Evolutionary conservation across 1,140 invertebrate species (phyloP), one percentile per base, ranked within the genome.

Genomic region (Goniozus legneri): DNA sequence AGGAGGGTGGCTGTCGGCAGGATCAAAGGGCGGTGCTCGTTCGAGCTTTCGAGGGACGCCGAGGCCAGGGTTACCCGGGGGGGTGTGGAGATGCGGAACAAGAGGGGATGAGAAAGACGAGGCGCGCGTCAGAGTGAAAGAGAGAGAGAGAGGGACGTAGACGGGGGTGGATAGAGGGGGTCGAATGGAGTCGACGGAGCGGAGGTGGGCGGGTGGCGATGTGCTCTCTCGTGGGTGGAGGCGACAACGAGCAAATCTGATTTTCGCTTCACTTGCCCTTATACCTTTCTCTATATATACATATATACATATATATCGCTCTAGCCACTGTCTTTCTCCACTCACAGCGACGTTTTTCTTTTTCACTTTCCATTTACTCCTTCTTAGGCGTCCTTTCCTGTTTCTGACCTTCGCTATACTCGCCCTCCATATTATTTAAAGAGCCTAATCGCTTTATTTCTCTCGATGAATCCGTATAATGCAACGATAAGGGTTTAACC

Each of bases 181-280:
- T 50, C 60, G 57, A 59, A 61, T 60, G 58, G 54, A 63, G 54
- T 52, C 56, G 62, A 57, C 65, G 60, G 65, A 54, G 50, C 52
- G 50, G 47, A 53, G 42, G 50, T 52, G 49, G 46, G 52, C 50
- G 54, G 56, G 49, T 52, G 50, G 50, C 42, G 50, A 56, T n/a
- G 53, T 61, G 56, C 59, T 56, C n/a, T n/a, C n/a, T n/a, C 50
- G 64, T 63, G 55, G 67, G 60, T 64, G 59, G 64, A 71, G 68
- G 71, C 67, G 69, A 73, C 67, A 73, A 75, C 69, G 69, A 69
- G 67, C 56, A 75, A 75, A 75, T 75, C 70, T 72, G 71, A 73
- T 73, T 75, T 72, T 74, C 69, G 63, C 67, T 74, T 59, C 65
- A 71, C 69, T 68, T 64, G 64, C 63, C 36, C 24, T 19, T 22